Base-by-base conservation (phyloP, 2,797 vertebrate species). In the Coranthus polyacanthus region DNA sequence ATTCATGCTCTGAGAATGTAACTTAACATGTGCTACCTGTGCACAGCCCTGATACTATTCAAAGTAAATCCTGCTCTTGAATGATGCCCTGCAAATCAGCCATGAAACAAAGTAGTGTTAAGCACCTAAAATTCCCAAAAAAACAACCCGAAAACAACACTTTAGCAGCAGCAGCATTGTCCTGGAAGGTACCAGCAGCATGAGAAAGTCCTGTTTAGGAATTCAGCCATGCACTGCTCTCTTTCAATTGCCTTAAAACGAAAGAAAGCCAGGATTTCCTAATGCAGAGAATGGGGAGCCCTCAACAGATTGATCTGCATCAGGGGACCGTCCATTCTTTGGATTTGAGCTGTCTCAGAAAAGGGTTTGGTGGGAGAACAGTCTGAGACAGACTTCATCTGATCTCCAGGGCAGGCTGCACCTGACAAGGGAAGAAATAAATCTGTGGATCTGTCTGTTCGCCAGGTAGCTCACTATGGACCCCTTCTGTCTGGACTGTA, bases 231-330 rank as follows among this genome's bases (percentile, higher is more conserved):
- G 87, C 72, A 69, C 67, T 59, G 65, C 82, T 86, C 68, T 76
- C 81, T 86, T 87, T 89, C 49, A 56, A 87, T 86, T 81, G 87
- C 87, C 70, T 88, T 82, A 47, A 53, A 82, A 79, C 72, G 64
- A 83, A 93, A 93, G 92, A 94, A 94, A 93, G 93, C 91, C 93
- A 94, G 93, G 93, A 95, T 94, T 94, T 95, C 93, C 93, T 93
- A 93, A 92, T 87, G 88, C 72, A 50, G 70, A 89, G 91, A 94
- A 90, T 91, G 84, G 85, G 56, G 88, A 92, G 87, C 78, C 91
- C 90, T 86, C 82, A 93, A 94, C 92, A 94, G 92, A 94, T 94
- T 94, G 91, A 94, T 94, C 81, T 88, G 86, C 90, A 86, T 50
- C 93, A 66, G 70, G 93, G 93, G 93, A 93, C 86, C 58, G 78